Percentiles rank a stretch among this genome's conserved stretches.
phyloP scores from a whole-genome alignment of 2,113 vertebrate species.

The Pongo pygmaeus region DNA sequence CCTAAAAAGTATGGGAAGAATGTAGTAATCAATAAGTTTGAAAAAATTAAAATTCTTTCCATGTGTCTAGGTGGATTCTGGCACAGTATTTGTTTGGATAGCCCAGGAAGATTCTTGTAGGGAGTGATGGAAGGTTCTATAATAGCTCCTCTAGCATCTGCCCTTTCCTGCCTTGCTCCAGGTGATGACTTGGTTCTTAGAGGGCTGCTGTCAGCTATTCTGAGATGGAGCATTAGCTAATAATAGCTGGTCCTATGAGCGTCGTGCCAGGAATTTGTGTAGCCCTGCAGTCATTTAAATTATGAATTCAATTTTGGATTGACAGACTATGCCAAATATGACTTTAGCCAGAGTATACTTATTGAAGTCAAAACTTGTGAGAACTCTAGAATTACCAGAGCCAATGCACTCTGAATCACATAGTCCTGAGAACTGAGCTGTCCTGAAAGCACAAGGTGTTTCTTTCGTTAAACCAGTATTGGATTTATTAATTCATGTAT shows the following conservation, averaged over 20 bases:
- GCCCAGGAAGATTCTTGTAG: neutral
- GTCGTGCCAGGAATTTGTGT: neutral
- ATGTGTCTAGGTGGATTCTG: neutral
- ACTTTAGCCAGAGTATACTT: neutral
- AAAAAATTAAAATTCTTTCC: neutral
- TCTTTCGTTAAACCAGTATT: neutral
- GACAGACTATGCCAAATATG: neutral
- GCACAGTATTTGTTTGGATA: neutral
- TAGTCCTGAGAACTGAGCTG: neutral
- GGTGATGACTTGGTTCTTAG: neutral
- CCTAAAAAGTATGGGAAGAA: neutral
- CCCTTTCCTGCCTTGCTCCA: neutral
- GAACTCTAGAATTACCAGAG: neutral
- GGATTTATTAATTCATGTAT: too few relatives aligned
- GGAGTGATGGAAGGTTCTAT: neutral
- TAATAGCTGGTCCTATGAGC: neutral
- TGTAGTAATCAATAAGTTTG: neutral
- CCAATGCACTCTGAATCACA: neutral
- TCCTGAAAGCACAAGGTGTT: neutral
- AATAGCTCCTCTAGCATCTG: neutral
- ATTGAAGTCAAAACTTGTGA: neutral
- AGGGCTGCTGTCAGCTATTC: neutral
- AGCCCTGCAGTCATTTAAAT: constrained; percentile 19
- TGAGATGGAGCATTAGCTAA: neutral
- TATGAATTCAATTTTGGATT: constrained; percentile 11